A percentile compares a stretch with the other conserved stretches of the same genome.
phyloP scores from a whole-genome alignment of 2,797 vertebrate genomes.

The Platyrinchus mystaceus region DNA sequence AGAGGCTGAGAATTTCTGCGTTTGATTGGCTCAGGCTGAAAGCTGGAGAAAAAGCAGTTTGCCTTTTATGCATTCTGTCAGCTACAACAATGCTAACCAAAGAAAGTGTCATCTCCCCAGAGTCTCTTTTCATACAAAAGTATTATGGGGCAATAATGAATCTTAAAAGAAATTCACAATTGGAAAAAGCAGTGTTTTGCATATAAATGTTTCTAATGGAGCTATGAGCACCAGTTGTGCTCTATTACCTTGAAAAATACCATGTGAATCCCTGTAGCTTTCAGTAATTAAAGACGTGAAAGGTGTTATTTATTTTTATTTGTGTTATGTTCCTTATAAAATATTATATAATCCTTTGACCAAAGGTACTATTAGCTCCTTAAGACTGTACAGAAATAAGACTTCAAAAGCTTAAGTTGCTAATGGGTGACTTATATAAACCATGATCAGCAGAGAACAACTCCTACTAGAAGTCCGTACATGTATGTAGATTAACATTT shows the following conservation, averaged over 20 bases:
- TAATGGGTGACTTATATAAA: neutral
- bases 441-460: neutral
- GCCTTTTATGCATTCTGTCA: constrained; percentile 28
- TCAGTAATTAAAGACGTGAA: constrained; percentile 6
- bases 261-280: neutral
- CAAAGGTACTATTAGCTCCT: neutral
- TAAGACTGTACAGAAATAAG: neutral
- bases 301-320: constrained; percentile 27
- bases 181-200: constrained; percentile 33
- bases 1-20: neutral
- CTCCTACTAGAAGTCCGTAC: neutral
- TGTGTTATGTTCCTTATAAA: neutral
- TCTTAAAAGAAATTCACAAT: constrained; percentile 38
- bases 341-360: neutral
- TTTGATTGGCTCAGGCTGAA: constrained; percentile 30
- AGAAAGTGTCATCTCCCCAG: constrained; percentile 27
- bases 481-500: neutral
- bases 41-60: neutral
- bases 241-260: constrained; percentile 20
- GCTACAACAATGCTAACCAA: constrained; percentile 43
- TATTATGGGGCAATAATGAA: constrained; percentile 26
- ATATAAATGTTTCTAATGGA: constrained; percentile 48
- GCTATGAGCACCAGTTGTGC: neutral
- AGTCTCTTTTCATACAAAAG: constrained; percentile 27
- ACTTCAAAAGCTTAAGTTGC: neutral